Base-by-base conservation (phyloP, 2,888 invertebrate species). In the Ophion costatus region DNA sequence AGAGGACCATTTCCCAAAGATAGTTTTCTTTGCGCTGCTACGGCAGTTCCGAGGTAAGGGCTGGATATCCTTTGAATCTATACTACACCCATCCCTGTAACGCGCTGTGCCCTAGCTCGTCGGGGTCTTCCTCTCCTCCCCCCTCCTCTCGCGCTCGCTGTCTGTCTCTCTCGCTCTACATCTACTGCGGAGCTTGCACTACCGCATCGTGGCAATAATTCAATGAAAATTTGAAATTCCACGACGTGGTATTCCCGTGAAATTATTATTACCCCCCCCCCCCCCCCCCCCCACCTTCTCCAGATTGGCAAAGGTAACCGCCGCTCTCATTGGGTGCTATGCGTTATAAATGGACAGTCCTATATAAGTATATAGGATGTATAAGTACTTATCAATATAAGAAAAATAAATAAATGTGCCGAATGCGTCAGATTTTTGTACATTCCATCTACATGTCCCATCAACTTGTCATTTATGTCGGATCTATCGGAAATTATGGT, bases 181-280 rank as follows among this genome's bases (percentile, higher is more conserved):
- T 74, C 69, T 51, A 29, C 17, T 42, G n/a, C 9, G 20, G 38
- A 29, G 51, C 67, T 11, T 22, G 70, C 56, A 56, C 33, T 33
- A 51, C 74, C 69, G 17, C 45, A 38, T 38, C n/a, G n/a, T 33
- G 38, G 83, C 79, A 83, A 79, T 79, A 83, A 70, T 64, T 75
- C 64, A 20, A 66, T 56, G 22, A 75, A 75, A 74, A 75, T 63
- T 83, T 79, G 74, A 24, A 45, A 83, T 70, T 74, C 70, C 70
- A 17, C 66, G 61, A 42, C 45, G 38, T 38, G 38, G 57, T 51
- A 64, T 57, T 63, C 22, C 38, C 20, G 11, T 45, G 45, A n/a
- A 57, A 73, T n/a, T 69, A 56, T 45, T 76, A 24, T 70, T 70
- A 57, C 63, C 64, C 66, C 63, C 57, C 22, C 0, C 56, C 38